These are phyloP conservation scores for Coracopsis vasa DNA, from an alignment of 2,113 vertebrate genomes.

Conservation along the genomic window DNA sequence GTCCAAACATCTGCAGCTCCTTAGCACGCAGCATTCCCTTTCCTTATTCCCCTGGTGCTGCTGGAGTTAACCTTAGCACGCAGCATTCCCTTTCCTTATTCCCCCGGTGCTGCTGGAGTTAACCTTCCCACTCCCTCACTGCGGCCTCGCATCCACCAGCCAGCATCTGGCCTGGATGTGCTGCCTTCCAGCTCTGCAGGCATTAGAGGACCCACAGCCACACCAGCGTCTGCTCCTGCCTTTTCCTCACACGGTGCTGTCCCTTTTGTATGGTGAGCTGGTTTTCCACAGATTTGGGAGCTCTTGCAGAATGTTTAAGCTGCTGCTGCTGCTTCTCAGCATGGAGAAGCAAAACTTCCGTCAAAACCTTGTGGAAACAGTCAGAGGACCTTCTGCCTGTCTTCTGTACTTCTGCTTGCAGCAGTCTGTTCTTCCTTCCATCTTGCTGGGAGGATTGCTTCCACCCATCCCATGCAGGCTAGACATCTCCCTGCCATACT, in stretches of 20 bases:
- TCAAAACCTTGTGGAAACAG: neutral
- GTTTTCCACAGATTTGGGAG: neutral
- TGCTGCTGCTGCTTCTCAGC: neutral
- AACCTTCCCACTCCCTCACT: neutral
- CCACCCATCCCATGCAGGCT: neutral
- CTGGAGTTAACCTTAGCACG: conserved; percentile 16
- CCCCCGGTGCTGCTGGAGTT: neutral
- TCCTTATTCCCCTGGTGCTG: neutral
- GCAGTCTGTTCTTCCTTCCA: neutral
- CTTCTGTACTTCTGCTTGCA: neutral
- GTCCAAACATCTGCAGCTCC: conserved; percentile 41
- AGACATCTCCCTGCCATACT: rapidly evolving
- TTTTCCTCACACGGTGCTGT: neutral
- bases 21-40: conserved; percentile 13
- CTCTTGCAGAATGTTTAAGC: neutral
- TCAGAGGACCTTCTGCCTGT: neutral
- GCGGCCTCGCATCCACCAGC: neutral
- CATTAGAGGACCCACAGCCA: rapidly evolving
- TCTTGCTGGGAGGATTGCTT: neutral
- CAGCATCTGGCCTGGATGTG: rapidly evolving
- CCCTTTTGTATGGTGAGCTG: neutral
- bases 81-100: neutral
- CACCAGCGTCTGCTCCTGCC: rapidly evolving
- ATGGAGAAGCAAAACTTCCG: neutral
- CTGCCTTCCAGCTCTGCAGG: neutral